phyloP scores from a whole-genome alignment of 2,113 vertebrate species.

The Nothocercus nigrocapillus region DNA sequence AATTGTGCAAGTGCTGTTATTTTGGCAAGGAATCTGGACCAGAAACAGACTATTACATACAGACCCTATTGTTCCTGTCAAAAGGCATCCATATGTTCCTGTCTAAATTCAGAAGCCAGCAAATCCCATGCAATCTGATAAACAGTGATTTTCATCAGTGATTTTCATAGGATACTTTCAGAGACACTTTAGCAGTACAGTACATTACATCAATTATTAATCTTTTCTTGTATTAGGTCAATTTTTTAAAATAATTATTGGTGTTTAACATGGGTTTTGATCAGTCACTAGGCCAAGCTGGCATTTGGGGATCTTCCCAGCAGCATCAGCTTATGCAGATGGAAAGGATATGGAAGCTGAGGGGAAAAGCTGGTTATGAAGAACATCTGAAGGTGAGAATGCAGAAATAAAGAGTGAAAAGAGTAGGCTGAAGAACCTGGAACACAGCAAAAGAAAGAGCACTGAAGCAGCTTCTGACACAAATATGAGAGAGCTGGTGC shows the following conservation, averaged over 20 bases:
- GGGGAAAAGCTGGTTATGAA: not conserved
- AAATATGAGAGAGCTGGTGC: not conserved
- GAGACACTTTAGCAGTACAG: not conserved
- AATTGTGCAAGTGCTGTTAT: slow-evolving; percentile 24
- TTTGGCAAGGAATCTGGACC: slow-evolving; percentile 32
- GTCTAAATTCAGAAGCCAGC: slow-evolving; percentile 27
- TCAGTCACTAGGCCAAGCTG: not conserved
- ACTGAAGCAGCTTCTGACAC: not conserved
- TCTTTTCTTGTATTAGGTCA: not conserved
- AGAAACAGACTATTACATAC: slow-evolving; percentile 13
- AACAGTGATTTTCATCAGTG: not conserved
- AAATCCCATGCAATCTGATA: not conserved
- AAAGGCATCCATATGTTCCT: not conserved
- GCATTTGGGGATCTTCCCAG: not conserved
- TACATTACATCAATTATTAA: not conserved
- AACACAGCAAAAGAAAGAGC: not conserved
- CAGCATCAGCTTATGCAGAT: not conserved
- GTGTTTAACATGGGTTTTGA: not conserved
- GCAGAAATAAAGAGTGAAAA: not conserved
- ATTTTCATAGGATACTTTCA: not conserved
- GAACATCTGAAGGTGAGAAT: not conserved
- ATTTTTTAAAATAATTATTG: not conserved
- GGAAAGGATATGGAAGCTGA: not conserved
- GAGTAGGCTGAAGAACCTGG: not conserved
- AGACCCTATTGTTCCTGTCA: slow-evolving; percentile 38